Evolutionary conservation across 2,888 invertebrate genomes (phyloP).

Genomic region (Biston betularia): DNA sequence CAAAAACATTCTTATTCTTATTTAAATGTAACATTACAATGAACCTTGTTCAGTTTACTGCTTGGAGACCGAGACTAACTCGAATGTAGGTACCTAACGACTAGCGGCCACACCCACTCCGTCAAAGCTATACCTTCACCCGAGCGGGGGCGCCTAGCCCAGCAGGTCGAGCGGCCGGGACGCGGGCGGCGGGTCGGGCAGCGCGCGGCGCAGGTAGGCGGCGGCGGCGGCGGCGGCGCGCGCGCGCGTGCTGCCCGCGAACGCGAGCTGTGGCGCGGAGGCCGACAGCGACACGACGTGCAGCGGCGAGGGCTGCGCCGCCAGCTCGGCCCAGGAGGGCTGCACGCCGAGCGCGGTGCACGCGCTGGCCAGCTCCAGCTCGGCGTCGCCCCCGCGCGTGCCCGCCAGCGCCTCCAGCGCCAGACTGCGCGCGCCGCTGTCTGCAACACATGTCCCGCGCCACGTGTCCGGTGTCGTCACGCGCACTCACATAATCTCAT

Average conservation of each 20-base stretch:
- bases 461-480: too few species aligned
- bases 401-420: conserved; percentile 8
- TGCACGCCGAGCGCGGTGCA: conserved; percentile 50
- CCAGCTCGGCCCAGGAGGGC: conserved; percentile 35
- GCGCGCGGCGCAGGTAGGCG: conserved; percentile 56
- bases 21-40: too few species aligned
- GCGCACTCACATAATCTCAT: too few species aligned
- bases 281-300: conserved; percentile 33
- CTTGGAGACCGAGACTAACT: too few species aligned
- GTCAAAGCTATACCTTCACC: too few species aligned
- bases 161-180: neutral
- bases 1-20: too few species aligned
- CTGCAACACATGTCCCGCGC: neutral
- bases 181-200: conserved; percentile 36
- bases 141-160: too few species aligned
- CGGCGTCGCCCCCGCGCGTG: conserved; percentile 45
- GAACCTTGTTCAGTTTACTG: too few species aligned
- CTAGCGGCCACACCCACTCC: too few species aligned
- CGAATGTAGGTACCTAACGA: too few species aligned
- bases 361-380: conserved; percentile 55
- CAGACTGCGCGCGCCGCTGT: neutral
- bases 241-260: conserved; percentile 43
- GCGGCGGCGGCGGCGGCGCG: conserved; percentile 51
- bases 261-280: conserved; percentile 48
- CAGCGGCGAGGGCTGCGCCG: conserved; percentile 42